Percentiles rank a stretch among this genome's conserved stretches.
These are phyloP conservation scores for Gadus chalcogrammus DNA, from an alignment of 2,113 vertebrate genomes.

Conservation along the genomic window DNA sequence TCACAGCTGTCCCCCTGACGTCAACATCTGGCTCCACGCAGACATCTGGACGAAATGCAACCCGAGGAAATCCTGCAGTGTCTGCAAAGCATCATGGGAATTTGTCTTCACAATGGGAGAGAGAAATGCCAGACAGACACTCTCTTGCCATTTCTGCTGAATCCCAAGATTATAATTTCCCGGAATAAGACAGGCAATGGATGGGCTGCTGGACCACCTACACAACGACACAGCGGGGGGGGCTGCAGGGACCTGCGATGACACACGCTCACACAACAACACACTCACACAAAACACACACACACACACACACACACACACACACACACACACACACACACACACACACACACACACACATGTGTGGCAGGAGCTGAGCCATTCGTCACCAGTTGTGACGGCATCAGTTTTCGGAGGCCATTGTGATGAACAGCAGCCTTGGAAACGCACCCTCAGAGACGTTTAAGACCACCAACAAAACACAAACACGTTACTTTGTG, in stretches of 20 bases:
- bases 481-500: no score
- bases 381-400: not conserved
- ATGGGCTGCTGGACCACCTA: not conserved
- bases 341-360: conserved; percentile 4
- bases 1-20: not conserved
- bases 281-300: conserved; percentile 24
- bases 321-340: conserved; percentile 33
- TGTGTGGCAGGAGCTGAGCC: not conserved
- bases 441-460: conserved; percentile 20
- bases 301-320: conserved; percentile 33
- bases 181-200: conserved; percentile 8
- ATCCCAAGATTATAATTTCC: conserved; percentile 36
- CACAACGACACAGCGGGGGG: not conserved
- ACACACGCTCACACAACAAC: conserved; percentile 11
- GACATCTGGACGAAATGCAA: conserved; percentile 23
- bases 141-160: conserved; percentile 25
- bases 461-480: conserved; percentile 3
- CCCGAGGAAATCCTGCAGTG: conserved; percentile 15
- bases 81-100: conserved; percentile 57
- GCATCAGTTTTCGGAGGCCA: not conserved
- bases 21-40: conserved; percentile 19
- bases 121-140: not conserved
- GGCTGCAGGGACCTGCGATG: conserved; percentile 11
- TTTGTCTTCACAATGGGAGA: conserved; percentile 44
- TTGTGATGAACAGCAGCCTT: conserved; percentile 53